Conservation (phyloP, 2,113 vertebrate genomes). For the Cinclus mexicanus region DNA sequence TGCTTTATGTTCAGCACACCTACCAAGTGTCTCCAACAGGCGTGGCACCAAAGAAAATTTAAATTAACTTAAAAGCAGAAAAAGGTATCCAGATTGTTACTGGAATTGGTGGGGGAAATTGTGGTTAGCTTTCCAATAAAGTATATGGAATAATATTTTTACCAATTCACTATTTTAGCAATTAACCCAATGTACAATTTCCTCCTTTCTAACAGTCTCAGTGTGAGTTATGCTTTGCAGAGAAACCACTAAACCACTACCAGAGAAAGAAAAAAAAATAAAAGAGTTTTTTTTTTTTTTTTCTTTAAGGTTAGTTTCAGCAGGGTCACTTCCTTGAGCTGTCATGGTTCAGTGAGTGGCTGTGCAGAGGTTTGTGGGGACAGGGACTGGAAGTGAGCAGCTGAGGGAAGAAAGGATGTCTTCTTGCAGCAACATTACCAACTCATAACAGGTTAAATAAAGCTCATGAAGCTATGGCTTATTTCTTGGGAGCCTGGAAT, state of each 20-base stretch:
- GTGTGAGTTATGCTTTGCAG: background rate
- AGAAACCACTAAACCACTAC: background rate
- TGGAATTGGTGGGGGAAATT: background rate
- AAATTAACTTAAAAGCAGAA: background rate
- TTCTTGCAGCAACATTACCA: background rate
- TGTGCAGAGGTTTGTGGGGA: background rate
- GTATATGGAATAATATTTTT: background rate
- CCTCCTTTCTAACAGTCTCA: background rate
- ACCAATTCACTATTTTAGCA: background rate
- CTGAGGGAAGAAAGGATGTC: background rate
- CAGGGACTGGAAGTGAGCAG: background rate
- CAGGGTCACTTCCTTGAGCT: background rate
- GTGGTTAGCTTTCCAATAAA: background rate
- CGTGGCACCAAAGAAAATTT: background rate
- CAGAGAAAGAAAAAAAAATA: background rate
- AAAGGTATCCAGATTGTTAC: background rate
- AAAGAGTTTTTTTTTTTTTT: too few species aligned
- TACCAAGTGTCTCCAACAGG: background rate
- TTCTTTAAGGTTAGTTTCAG: background rate
- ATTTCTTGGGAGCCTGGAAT: background rate
- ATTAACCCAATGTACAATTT: background rate
- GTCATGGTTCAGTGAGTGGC: background rate
- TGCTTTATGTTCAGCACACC: background rate
- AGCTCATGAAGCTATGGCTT: background rate
- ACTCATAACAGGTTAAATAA: background rate